Conservation (phyloP, 2,113 vertebrate species). For the Hippopotamus amphibius region DNA sequence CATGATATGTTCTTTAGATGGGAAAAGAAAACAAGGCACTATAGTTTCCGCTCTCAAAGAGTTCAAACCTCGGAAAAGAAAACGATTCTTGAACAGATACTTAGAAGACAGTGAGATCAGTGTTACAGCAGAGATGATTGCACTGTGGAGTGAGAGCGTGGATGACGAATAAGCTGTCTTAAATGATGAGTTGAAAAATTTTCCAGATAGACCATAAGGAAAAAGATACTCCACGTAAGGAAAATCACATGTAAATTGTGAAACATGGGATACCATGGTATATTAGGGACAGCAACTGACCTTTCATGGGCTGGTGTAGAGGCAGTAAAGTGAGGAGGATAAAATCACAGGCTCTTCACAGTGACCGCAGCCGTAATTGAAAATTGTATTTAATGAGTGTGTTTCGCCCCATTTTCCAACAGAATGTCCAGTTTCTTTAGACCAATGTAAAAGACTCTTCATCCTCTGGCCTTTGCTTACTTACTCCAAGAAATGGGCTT, state of each 20-base stretch:
- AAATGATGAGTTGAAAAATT: neutral
- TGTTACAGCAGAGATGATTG: neutral
- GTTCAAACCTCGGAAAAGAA: neutral
- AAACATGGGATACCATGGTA: neutral
- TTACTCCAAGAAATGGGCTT: neutral
- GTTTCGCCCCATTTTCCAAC: neutral
- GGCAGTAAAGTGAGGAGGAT: neutral
- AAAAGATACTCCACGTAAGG: neutral
- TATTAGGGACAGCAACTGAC: neutral
- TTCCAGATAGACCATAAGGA: neutral
- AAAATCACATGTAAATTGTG: neutral
- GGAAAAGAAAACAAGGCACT: neutral
- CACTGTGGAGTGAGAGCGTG: neutral
- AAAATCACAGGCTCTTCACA: neutral
- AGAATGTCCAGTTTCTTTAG: neutral
- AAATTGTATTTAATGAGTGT: neutral
- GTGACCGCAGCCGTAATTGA: neutral
- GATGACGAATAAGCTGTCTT: neutral
- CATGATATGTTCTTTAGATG: neutral
- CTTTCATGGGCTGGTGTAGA: neutral
- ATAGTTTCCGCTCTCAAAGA: neutral
- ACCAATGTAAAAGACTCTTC: neutral
- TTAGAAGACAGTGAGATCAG: neutral
- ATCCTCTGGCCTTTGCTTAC: neutral
- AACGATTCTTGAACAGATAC: neutral